Percentiles rank a stretch among this genome's conserved stretches.
Evolutionary conservation across 2,888 invertebrate genomes (phyloP).

Genomic region (Stenurella melanura): DNA sequence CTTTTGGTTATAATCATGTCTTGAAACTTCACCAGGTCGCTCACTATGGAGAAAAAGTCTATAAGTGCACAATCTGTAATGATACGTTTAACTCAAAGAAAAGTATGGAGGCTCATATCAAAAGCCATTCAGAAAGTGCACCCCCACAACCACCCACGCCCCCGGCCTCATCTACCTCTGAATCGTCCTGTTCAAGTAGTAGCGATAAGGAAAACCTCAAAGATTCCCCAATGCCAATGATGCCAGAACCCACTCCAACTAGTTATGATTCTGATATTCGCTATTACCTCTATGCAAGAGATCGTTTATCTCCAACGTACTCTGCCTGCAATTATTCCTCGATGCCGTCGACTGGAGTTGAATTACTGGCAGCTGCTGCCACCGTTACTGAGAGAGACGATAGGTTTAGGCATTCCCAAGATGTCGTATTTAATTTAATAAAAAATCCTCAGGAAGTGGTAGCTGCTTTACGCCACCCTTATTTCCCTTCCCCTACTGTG

Average conservation of each 20-base stretch:
- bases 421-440: slow-evolving; percentile 69
- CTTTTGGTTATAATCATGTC: slow-evolving; percentile 94
- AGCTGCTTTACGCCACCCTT: slow-evolving; percentile 66
- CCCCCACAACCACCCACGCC: slow-evolving; percentile 73
- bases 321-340: slow-evolving; percentile 55
- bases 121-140: slow-evolving; percentile 80
- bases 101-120: slow-evolving; percentile 92
- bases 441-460: slow-evolving; percentile 63
- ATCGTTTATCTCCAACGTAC: slow-evolving; percentile 62
- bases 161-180: slow-evolving; percentile 59
- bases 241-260: slow-evolving; percentile 59
- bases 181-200: slow-evolving; percentile 59
- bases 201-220: slow-evolving; percentile 75
- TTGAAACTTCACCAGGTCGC: slow-evolving; percentile 89
- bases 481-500: slow-evolving; percentile 65
- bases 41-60: slow-evolving; percentile 93
- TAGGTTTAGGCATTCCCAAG: slow-evolving; percentile 58
- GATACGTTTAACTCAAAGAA: slow-evolving; percentile 94
- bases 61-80: slow-evolving; percentile 93
- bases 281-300: slow-evolving; percentile 65
- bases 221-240: slow-evolving; percentile 56
- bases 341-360: slow-evolving; percentile 67
- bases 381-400: slow-evolving; percentile 72
- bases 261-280: slow-evolving; percentile 68
- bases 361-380: slow-evolving; percentile 72